phyloP scores from a whole-genome alignment of 2,797 vertebrate genomes.

The Petrocephalus sullivani region DNA sequence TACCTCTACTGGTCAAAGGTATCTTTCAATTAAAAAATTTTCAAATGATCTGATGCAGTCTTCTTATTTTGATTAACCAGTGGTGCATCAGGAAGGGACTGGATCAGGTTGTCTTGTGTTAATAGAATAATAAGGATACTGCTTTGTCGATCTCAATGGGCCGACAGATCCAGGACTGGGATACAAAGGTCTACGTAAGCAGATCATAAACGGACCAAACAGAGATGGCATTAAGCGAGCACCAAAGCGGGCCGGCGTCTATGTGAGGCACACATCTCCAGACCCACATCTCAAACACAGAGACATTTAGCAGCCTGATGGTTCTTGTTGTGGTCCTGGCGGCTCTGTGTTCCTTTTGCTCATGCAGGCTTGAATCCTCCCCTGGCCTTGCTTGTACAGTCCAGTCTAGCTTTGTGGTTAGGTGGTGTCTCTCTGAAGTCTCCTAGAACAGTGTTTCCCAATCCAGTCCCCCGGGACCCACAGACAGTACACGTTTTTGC shows the following conservation, averaged over 20 bases:
- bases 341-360: background rate
- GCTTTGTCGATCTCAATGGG: background rate
- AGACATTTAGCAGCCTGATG: background rate
- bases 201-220: background rate
- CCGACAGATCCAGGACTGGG: background rate
- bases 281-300: slow-evolving; percentile 3
- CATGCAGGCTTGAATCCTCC: background rate
- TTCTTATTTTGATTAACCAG: background rate
- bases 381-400: background rate
- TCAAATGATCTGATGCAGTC: background rate
- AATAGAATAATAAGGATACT: background rate
- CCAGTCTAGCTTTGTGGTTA: background rate
- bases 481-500: background rate
- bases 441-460: background rate
- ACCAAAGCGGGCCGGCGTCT: background rate
- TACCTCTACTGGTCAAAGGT: background rate
- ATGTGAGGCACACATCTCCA: background rate
- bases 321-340: background rate
- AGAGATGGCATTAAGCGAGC: background rate
- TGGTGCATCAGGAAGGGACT: background rate
- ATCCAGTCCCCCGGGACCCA: background rate
- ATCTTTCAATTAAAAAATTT: background rate
- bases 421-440: background rate
- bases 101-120: background rate
- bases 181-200: background rate